Base-by-base conservation (phyloP, 2,797 vertebrate species). In the Eidolon dupreanum region DNA sequence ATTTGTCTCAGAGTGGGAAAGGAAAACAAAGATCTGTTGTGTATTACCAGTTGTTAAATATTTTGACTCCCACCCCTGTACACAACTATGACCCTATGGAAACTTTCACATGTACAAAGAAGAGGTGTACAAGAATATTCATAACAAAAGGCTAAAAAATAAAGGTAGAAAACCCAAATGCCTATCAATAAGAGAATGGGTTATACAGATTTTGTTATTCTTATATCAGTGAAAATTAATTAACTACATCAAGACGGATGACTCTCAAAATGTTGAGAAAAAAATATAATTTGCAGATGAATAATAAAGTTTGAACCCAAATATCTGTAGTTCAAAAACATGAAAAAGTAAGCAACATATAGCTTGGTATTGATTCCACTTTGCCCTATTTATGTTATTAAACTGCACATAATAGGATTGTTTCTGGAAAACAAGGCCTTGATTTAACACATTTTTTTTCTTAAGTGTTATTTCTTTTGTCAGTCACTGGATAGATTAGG, bases 181-280 rank as follows among this genome's bases (percentile, higher is more conserved):
- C 33, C 65, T 66, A 78, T 77, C 61, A 82, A 15, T 36, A 66
- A 73, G 41, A 86, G 66, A 90, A 53, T 90, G 36, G 38, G 51
- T 61, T 90, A 75, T 43, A 5, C 63, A 66, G 66, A 89, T 70
- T 68, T 88, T 94, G n/a, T 88, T 77, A 43, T 77, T 79, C 84
- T 74, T 33, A 65, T 24, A 13, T 78, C 36, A 20, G 22, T 85
- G 55, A 88, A 84, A 94, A 66, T 57, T 4, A 93, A 51, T 73
- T 61, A 84, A 57, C 33, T 73, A 73, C 13, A 51, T 20, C 8
- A 83, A 83, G 53, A 77, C 12, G 74, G 33, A 74, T 78, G 55
- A 61, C 43, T 79, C 43, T 43, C 26, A 63, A 86, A 93, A 41
- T 65, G 6, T 51, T 93, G 28, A 81, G 33, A 49, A 46, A 89